Evolutionary conservation across 30 jellyfish, hydroid and myxozoan genomes (phyloP), one percentile per base, ranked within the genome.

Genomic region (Cassiopea xamachana): DNA sequence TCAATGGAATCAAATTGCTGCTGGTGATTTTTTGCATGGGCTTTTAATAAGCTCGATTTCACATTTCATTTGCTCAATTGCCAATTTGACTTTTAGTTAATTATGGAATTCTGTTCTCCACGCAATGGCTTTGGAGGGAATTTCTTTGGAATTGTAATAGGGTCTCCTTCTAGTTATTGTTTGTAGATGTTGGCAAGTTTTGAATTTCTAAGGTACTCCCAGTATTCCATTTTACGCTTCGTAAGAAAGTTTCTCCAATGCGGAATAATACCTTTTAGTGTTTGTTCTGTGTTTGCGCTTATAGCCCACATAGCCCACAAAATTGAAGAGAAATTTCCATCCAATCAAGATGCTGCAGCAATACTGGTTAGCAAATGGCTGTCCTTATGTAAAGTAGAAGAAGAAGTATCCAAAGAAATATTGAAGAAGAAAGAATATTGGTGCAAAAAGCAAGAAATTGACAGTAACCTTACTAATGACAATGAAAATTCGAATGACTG

Each of bases 71-170:
- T 67, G 76, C 19, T 51, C 64, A 2, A 9, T 51, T 51, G 64
- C 9, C 64, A 51, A 51, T 51, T 51, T 51, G 64, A 51, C 9
- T 51, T 51, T 51, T 9, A 51, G 64, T 51, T 51, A 7, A 3
- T 74, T 74, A 6, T 19, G 60, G 83, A 48, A 45, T 43, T 74
- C 83, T 74, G 83, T 18, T 74, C 83, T 74, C 83, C 83, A 2
- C 64, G 60, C 46, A 74, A 6, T 43, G 83, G 83, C 59, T 74
- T 74, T 74, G 83, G 83, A 3, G 10, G 83, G 83, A 74, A 74
- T 48, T 74, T 74, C 50, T 48, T 45, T 74, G 83, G 83, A 16
- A 74, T 74, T 8, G 64, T 48, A 1, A 48, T 45, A 45, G 83
- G 60, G 18, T 45, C 64, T 8, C 64, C 64, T 74, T 74, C 83